Evolutionary conservation across 2,888 invertebrate species (phyloP).

Genomic region (Pemphredon lugubris): DNA sequence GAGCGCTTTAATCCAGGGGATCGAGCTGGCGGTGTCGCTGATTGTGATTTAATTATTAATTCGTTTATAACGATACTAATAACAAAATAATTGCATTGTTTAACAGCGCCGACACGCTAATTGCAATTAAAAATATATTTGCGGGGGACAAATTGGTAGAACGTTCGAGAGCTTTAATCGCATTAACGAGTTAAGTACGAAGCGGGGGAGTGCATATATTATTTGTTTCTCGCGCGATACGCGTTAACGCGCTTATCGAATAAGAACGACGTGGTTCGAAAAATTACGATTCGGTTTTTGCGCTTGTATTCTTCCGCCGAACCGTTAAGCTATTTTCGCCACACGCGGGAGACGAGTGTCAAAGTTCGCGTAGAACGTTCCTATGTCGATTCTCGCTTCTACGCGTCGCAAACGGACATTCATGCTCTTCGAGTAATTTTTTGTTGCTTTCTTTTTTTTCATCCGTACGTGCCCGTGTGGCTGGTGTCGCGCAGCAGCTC

Average conservation of each 20-base stretch:
- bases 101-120: constrained; percentile 16
- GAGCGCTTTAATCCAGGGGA: constrained; percentile 20
- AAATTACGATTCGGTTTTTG: too few relatives aligned
- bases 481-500: neutral
- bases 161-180: neutral
- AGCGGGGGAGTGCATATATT: too few relatives aligned
- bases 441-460: neutral
- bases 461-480: neutral
- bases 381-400: too few relatives aligned
- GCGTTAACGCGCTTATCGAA: too few relatives aligned
- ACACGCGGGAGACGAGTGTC: too few relatives aligned
- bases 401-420: too few relatives aligned
- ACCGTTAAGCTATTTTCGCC: too few relatives aligned
- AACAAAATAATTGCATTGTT: constrained; percentile 40
- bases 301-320: too few relatives aligned
- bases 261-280: too few relatives aligned
- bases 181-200: neutral
- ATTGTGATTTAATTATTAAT: constrained; percentile 54
- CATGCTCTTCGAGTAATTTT: too few relatives aligned
- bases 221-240: too few relatives aligned
- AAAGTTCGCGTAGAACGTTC: too few relatives aligned
- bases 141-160: neutral
- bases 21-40: constrained; percentile 7
- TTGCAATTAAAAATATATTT: constrained; percentile 48
- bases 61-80: constrained; percentile 49